Evolutionary conservation across 2,888 invertebrate species (phyloP), one percentile per base, ranked within the genome.

Genomic region (Horisme vitalbata): DNA sequence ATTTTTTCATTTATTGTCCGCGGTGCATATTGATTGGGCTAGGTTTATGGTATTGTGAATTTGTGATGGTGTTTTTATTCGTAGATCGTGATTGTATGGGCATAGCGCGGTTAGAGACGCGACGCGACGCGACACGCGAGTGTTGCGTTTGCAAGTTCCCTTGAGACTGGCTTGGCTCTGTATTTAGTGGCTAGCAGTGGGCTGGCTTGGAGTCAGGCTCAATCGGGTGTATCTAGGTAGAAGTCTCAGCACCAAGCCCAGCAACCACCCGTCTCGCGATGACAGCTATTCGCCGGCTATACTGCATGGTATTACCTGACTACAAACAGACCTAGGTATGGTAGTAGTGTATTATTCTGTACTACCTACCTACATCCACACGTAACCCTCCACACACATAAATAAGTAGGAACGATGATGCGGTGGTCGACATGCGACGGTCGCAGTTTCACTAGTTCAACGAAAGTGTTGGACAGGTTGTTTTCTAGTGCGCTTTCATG

Each of bases 371-470:
- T 27, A 27, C n/a, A n/a, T n/a, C n/a, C n/a, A n/a, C n/a, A n/a
- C n/a, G n/a, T n/a, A n/a, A n/a, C n/a, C n/a, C n/a, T n/a, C n/a
- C n/a, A n/a, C n/a, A n/a, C n/a, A n/a, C n/a, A n/a, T 20, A 3
- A 20, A 8, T 23, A 23, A 3, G 10, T 5, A 11, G 30, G 6
- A 9, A 41, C 23, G 27, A 31, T 23, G 15, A 23, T 23, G 20
- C 43, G 28, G 44, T 34, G 39, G 38, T 36, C 47, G 50, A 43
- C 36, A 39, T 23, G 37, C 41, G 30, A 7, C 36, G 37, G 47
- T 55, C 61, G 61, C 66, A 59, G 65, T 68, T 61, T 59, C 62
- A 69, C 70, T 63, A 66, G 66, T 73, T 66, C 67, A 69, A 64
- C 66, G 66, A 65, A 65, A 61, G 60, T 60, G 60, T 59, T 55